Base-by-base conservation (phyloP, 2,797 vertebrate species). In the Anguilla obscura region DNA sequence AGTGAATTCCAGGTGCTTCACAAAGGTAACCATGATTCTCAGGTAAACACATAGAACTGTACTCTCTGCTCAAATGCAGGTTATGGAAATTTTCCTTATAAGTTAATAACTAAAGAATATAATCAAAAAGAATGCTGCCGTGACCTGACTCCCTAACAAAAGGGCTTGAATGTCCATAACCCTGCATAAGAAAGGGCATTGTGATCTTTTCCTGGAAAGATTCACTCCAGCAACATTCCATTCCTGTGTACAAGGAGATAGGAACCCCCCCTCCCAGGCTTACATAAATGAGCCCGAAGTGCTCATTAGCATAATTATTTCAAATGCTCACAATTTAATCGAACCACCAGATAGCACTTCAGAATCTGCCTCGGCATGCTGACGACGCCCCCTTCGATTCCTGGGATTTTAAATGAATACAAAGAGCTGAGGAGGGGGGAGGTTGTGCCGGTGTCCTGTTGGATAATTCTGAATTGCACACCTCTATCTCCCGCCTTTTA, bases 221-320 rank as follows among this genome's bases (percentile, higher is more conserved):
- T 30, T 9, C 27, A 30, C 66, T 30, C 66, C 27, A 27, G n/a
- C n/a, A 27, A 71, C 66, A 30, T 71, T 71, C 66, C 27, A 71
- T n/a, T n/a, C 24, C 24, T 24, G 9, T 66, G 9, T 27, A 8
- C 63, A 66, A 66, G n/a, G n/a, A 66, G 63, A 5, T 60, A 71
- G 21, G 27, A 10, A 8, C n/a, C 24, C 24, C 66, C n/a, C 10
- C n/a, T n/a, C 24, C n/a, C n/a, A 30, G 66, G 27, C 66, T 86
- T 86, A 76, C 24, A 18, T 76, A 86, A 86, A 2, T 2, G 50
- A 30, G 69, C 86, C 86, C 30, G 8, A 76, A 63, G 86, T 74
- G 8, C 56, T 82, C 24, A 87, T 82, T 60, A 80, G 52, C 21
- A 27, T 63, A 82, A 56, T 82, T 87, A 80, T 82, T 56, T 80